A percentile compares a stretch with the other conserved stretches of the same genome.
These are phyloP conservation scores for Glaucidium brasilianum DNA, from an alignment of 2,113 vertebrate species.

Conservation along the genomic window DNA sequence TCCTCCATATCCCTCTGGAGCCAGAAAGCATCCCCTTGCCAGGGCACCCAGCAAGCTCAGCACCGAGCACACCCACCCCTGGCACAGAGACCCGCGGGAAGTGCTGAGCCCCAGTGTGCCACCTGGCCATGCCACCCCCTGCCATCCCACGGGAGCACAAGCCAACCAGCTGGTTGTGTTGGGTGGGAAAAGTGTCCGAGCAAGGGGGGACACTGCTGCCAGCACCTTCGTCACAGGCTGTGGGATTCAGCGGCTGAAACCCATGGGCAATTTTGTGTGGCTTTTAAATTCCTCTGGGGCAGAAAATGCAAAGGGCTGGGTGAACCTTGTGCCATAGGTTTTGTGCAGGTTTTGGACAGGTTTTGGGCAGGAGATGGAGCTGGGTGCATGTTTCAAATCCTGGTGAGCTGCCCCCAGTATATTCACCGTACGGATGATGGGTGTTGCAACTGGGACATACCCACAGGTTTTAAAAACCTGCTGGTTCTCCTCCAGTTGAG, in stretches of 20 bases:
- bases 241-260: background rate
- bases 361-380: background rate
- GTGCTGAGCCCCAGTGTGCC: background rate
- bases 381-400: background rate
- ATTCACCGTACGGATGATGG: background rate
- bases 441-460: fast-evolving
- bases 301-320: background rate
- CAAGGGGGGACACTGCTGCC: background rate
- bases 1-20: background rate
- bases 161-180: too few relatives aligned
- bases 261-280: background rate
- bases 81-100: background rate
- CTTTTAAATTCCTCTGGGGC: background rate
- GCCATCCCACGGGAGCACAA: fast-evolving
- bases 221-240: fast-evolving
- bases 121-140: background rate
- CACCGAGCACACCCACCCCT: background rate
- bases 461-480: background rate
- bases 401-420: background rate
- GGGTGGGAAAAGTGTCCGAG: background rate
- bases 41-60: background rate
- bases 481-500: background rate
- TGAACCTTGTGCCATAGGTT: background rate
- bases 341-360: background rate
- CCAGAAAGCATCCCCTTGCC: background rate